A percentile compares a stretch with the other conserved stretches of the same genome.
Conservation (phyloP, 2,113 vertebrate species). For the Cyprinodon tularosa region DNA sequence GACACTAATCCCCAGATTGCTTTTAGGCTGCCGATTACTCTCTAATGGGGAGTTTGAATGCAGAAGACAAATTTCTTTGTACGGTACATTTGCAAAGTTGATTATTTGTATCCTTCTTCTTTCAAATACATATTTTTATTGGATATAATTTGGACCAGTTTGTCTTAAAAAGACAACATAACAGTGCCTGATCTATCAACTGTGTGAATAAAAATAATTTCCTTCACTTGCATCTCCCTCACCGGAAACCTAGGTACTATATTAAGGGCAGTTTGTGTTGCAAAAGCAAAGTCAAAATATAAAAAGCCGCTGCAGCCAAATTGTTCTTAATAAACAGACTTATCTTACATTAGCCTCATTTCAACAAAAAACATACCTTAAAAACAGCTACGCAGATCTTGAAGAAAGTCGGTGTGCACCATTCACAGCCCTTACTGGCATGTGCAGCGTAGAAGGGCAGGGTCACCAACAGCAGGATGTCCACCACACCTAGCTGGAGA, state of each 20-base stretch:
- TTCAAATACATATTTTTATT: no score
- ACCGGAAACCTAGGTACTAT: not conserved
- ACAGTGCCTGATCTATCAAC: not conserved
- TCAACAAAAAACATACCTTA: constrained; percentile 54
- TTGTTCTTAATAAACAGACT: not conserved
- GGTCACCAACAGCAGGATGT: constrained; percentile 82
- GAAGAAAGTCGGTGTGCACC: constrained; percentile 75
- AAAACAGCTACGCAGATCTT: constrained; percentile 79
- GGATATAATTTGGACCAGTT: no score
- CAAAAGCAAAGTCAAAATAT: not conserved
- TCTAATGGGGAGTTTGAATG: no score
- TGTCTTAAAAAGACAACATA: no score
- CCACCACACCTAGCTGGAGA: constrained; percentile 77
- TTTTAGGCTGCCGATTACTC: no score
- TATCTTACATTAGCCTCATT: not conserved
- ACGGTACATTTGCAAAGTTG: no score
- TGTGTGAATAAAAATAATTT: no score
- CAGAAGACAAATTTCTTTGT: no score
- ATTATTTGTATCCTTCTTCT: no score
- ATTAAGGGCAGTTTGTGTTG: not conserved
- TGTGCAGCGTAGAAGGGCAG: constrained; percentile 83
- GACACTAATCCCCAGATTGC: no score
- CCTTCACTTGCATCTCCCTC: not conserved
- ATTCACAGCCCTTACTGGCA: constrained; percentile 40
- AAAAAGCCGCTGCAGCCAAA: not conserved